phyloP scores from a whole-genome alignment of 2,797 vertebrate species.

The Typhlichthys eigenmanni region DNA sequence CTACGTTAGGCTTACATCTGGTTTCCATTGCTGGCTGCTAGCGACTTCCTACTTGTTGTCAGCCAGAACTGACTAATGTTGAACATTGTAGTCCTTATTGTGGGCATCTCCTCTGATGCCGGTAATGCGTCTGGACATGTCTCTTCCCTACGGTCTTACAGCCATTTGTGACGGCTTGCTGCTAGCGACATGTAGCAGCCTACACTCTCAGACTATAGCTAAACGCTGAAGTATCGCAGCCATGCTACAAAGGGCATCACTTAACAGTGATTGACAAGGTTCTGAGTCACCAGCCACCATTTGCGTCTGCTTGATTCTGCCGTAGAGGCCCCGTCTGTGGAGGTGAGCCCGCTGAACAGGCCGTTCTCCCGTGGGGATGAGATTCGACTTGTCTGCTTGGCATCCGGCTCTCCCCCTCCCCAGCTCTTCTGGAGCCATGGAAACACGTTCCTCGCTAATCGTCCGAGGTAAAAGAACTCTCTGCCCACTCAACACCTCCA shows the following conservation, averaged over 20 bases:
- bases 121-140: conserved; percentile 37
- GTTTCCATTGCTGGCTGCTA: conserved; percentile 67
- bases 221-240: conserved; percentile 27
- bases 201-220: conserved; percentile 29
- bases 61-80: conserved; percentile 41
- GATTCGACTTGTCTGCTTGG: conserved; percentile 83
- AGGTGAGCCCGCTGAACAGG: conserved; percentile 74
- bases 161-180: conserved; percentile 34
- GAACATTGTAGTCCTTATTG: conserved; percentile 37
- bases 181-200: conserved; percentile 28
- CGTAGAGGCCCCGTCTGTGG: conserved; percentile 85
- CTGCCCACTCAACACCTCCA: conserved; percentile 66
- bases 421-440: conserved; percentile 82
- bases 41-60: conserved; percentile 52
- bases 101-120: conserved; percentile 27
- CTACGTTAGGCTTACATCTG: conserved; percentile 65
- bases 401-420: conserved; percentile 82
- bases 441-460: conserved; percentile 77
- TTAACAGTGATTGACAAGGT: conserved; percentile 22
- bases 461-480: conserved; percentile 79
- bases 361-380: conserved; percentile 81
- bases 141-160: conserved; percentile 7
- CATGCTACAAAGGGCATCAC: conserved; percentile 57
- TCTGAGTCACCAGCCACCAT: conserved; percentile 45
- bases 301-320: conserved; percentile 36